phyloP scores from a whole-genome alignment of 2,888 invertebrate species.

The Apoderus coryli region DNA sequence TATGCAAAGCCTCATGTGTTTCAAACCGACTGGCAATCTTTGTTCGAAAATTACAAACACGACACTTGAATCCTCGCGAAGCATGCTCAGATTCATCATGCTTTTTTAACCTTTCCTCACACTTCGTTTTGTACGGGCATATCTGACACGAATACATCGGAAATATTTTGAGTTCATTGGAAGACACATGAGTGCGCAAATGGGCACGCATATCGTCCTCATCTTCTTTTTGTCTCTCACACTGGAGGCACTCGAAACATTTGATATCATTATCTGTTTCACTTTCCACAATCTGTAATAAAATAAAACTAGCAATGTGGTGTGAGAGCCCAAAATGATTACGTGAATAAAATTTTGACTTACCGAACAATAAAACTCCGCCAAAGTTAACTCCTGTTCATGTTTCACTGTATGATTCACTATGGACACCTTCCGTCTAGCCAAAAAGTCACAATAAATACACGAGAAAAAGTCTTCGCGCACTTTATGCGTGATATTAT shows the following conservation, averaged over 20 bases:
- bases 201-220: conserved; percentile 12
- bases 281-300: too few species aligned
- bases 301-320: too few species aligned
- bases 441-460: conserved; percentile 10
- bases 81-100: too few species aligned
- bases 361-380: conserved; percentile 12
- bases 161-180: conserved; percentile 9
- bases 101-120: conserved; percentile 8
- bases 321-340: too few species aligned
- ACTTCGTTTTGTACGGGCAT: conserved; percentile 12
- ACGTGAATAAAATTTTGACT: too few species aligned
- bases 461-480: conserved; percentile 9
- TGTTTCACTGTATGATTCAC: conserved; percentile 13
- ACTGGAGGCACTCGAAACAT: conserved; percentile 13
- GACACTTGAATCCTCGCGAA: too few species aligned
- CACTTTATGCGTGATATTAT: conserved; percentile 8
- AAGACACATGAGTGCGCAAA: conserved; percentile 11
- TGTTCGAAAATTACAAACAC: too few species aligned
- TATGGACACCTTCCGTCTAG: conserved; percentile 10
- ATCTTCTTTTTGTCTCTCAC: conserved; percentile 10
- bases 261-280: too few species aligned
- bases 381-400: conserved; percentile 12
- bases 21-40: too few species aligned
- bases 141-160: conserved; percentile 9
- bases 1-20: too few species aligned